Evolutionary conservation across 2,888 invertebrate genomes (phyloP).

Genomic region (Trachelus troglodyta): DNA sequence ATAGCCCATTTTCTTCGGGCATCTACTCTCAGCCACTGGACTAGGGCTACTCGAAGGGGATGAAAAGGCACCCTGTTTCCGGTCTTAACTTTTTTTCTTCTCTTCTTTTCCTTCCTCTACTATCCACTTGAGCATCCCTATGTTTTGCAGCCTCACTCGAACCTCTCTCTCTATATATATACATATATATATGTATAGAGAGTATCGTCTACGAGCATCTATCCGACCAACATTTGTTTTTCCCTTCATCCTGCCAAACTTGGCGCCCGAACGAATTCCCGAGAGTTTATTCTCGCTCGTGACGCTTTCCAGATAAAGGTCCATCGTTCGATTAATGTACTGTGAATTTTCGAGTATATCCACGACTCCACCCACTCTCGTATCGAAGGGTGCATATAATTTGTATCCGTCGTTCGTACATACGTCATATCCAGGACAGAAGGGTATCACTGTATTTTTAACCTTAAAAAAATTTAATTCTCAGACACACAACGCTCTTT

Average conservation of each 20-base stretch:
- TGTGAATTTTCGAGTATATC: conserved; percentile 42
- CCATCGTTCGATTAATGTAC: conserved; percentile 31
- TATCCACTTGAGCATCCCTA: neutral
- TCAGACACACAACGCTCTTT: neutral
- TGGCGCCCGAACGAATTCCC: neutral
- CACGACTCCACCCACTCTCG: conserved; percentile 24
- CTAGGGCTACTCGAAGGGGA: neutral
- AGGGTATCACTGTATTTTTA: neutral
- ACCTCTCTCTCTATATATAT: neutral
- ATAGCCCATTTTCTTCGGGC: neutral
- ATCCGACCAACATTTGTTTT: neutral
- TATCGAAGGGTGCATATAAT: conserved; percentile 38
- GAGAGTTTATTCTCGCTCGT: neutral
- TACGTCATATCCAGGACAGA: conserved; percentile 28
- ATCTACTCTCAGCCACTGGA: neutral
- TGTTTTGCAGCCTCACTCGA: neutral
- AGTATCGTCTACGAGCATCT: neutral
- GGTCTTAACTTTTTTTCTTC: neutral
- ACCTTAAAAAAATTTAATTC: neutral
- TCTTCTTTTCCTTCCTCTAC: neutral
- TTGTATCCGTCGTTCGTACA: conserved; percentile 33
- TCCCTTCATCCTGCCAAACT: no score
- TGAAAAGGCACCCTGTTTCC: neutral
- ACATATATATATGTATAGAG: neutral
- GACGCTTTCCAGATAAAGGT: conserved; percentile 10